Conservation (phyloP, 2,888 invertebrate genomes). For the Neoascia interrupta region DNA sequence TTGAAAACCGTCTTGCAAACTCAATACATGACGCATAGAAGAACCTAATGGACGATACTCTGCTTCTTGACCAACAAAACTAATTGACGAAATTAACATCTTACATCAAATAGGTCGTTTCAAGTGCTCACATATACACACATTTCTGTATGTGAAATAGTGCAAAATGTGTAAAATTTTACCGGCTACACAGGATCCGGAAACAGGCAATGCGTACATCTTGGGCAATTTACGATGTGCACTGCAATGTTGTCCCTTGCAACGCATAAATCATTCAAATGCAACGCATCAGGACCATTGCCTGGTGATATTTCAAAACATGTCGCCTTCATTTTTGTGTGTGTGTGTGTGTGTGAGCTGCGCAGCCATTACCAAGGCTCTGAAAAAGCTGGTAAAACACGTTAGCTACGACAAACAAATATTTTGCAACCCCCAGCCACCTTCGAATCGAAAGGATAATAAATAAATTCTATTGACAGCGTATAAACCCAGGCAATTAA, state of each 20-base stretch:
- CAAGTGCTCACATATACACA: conserved; percentile 8
- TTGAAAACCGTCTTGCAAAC: background rate
- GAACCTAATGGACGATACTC: background rate
- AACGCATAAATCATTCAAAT: conserved; percentile 64
- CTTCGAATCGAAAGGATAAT: conserved; percentile 28
- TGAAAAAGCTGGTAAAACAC: conserved; percentile 1
- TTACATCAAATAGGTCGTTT: conserved; percentile 63
- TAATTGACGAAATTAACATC: conserved; percentile 66
- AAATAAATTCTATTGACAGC: conserved; percentile 63
- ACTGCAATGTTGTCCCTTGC: conserved; percentile 56
- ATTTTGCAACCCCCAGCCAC: background rate
- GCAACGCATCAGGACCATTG: conserved; percentile 60
- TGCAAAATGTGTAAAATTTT: conserved; percentile 38
- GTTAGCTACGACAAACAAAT: conserved; percentile 26
- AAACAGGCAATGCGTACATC: conserved; percentile 44
- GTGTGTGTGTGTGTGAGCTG: background rate
- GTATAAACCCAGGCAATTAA: conserved; percentile 64
- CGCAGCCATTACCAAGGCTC: too few species aligned
- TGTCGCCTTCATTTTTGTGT: conserved; percentile 1
- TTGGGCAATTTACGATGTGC: conserved; percentile 53
- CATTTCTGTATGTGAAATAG: conserved; percentile 4
- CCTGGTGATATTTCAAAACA: conserved; percentile 55
- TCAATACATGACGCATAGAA: too few species aligned
- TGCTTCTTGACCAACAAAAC: conserved; percentile 23
- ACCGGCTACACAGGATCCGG: conserved; percentile 27